A percentile compares a stretch with the other conserved stretches of the same genome.
These are phyloP conservation scores for Stomorhina lunata DNA, from an alignment of 2,888 invertebrate species.

Conservation along the genomic window DNA sequence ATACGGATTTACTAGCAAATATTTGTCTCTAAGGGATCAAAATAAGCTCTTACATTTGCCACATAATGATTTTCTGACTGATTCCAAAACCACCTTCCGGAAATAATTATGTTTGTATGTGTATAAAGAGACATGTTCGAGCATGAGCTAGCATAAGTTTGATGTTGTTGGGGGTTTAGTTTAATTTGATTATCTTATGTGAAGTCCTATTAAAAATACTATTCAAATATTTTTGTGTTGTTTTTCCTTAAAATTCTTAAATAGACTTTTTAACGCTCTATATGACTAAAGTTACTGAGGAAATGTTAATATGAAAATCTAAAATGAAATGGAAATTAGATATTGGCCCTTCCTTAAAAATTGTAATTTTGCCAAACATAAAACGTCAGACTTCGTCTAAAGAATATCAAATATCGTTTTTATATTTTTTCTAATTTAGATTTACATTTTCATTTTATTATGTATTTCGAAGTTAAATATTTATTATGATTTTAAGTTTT, in stretches of 20 bases:
- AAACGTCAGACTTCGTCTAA: not conserved
- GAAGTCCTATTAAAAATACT: constrained; percentile 15
- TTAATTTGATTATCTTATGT: constrained; percentile 1
- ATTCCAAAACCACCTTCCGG: not conserved
- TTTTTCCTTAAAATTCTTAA: not conserved
- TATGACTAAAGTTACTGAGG: not conserved
- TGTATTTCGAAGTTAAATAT: not conserved
- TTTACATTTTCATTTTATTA: not conserved
- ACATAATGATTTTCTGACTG: not conserved
- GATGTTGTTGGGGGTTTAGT: too few species aligned
- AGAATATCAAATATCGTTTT: not conserved
- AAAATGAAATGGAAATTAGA: constrained; percentile 2
- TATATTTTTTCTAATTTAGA: not conserved
- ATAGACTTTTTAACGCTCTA: too few species aligned
- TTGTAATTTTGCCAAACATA: not conserved
- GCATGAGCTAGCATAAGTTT: not conserved
- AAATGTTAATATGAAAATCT: not conserved
- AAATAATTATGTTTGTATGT: not conserved
- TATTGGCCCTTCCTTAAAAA: not conserved
- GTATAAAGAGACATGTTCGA: not conserved
- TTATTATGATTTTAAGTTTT: not conserved
- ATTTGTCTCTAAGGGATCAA: not conserved
- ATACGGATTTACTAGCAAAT: not conserved
- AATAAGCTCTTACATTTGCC: not conserved
- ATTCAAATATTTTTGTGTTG: not conserved